phyloP scores from a whole-genome alignment of 2,113 vertebrate genomes.

The Sphyrna mokarran region DNA sequence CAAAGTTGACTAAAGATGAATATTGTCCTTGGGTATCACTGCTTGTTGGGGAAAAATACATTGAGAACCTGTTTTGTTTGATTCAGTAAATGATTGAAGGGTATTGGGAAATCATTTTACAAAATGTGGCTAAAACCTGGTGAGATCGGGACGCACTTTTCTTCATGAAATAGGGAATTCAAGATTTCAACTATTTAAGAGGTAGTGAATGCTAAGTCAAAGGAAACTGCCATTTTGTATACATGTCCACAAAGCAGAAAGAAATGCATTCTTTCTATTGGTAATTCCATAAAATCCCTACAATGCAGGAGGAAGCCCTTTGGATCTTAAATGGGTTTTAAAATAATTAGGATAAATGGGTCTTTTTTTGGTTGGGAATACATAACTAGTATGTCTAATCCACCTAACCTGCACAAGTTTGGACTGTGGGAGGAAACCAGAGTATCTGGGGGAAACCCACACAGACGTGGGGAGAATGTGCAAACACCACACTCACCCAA shows the following conservation, averaged over 20 bases:
- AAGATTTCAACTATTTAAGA: neutral
- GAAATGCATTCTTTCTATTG: neutral
- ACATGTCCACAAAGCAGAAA: neutral
- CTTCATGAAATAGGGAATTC: neutral
- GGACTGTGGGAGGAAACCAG: no score
- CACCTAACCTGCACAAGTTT: no score
- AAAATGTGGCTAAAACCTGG: neutral
- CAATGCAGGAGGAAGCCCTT: no score
- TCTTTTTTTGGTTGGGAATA: no score
- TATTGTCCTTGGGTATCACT: neutral
- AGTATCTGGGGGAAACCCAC: no score
- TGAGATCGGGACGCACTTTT: neutral
- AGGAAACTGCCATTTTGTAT: neutral
- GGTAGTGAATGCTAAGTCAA: neutral
- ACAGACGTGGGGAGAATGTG: no score
- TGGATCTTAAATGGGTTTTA: no score
- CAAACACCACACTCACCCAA: no score
- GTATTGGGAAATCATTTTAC: neutral
- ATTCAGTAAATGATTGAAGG: neutral
- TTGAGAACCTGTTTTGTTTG: neutral
- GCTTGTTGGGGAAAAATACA: neutral
- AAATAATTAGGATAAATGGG: no score
- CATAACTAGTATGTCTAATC: no score
- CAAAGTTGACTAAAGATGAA: neutral
- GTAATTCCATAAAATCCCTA: no score